Percentiles rank a stretch among this genome's conserved stretches.
These are phyloP conservation scores for Lepilemur septentrionalis DNA, from an alignment of 2,797 vertebrate genomes.

Conservation along the genomic window DNA sequence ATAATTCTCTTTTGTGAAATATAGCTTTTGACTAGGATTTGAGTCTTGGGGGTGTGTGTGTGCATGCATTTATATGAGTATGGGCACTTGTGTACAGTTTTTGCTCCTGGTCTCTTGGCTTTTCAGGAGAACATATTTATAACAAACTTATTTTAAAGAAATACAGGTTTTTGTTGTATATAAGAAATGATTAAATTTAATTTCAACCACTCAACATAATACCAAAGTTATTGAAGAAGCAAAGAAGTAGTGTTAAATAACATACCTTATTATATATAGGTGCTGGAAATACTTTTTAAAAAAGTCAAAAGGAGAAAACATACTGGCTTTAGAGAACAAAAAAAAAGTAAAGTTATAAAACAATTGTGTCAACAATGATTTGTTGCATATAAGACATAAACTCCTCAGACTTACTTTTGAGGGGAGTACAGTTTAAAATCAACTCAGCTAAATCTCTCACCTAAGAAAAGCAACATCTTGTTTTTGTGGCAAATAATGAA, in stretches of 20 bases:
- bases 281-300: background rate
- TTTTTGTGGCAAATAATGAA: background rate
- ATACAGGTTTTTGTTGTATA: background rate
- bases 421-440: background rate
- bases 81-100: conserved; percentile 44
- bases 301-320: background rate
- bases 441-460: background rate
- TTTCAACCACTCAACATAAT: conserved; percentile 3
- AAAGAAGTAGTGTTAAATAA: background rate
- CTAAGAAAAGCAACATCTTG: background rate
- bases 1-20: conserved; percentile 91
- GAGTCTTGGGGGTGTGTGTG: conserved; percentile 32
- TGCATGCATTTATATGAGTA: conserved; percentile 25
- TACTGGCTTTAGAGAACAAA: background rate
- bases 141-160: conserved; percentile 50
- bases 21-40: conserved; percentile 80
- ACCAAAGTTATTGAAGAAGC: background rate
- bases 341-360: background rate
- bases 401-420: background rate
- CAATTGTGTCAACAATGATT: background rate
- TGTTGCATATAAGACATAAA: background rate
- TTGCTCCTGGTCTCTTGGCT: conserved; percentile 39
- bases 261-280: background rate
- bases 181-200: background rate
- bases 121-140: conserved; percentile 40